phyloP scores from a whole-genome alignment of 1,140 invertebrate species.

The Panulirus ornatus region DNA sequence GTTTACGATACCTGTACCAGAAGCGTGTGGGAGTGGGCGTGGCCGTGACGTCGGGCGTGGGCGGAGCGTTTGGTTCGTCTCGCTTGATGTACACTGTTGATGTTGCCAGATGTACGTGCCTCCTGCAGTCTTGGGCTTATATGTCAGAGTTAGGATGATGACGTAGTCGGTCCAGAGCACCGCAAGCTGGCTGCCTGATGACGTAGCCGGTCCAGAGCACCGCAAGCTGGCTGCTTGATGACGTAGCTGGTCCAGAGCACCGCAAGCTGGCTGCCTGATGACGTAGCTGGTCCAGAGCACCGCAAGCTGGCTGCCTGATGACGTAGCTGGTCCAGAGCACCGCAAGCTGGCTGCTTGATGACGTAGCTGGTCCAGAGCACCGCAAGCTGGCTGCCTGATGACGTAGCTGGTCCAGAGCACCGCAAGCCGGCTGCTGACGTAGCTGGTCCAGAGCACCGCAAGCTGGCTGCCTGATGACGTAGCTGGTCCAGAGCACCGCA shows the following conservation, averaged over 20 bases:
- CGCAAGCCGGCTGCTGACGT: neutral
- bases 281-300: neutral
- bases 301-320: neutral
- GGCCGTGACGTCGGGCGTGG: neutral
- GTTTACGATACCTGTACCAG: too few species aligned
- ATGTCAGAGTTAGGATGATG: neutral
- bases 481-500: too few species aligned
- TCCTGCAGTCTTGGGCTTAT: neutral
- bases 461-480: neutral
- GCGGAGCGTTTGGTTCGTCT: conserved; percentile 1
- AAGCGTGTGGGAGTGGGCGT: conserved; percentile 8
- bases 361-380: neutral
- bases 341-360: too few species aligned
- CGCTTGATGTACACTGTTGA: neutral
- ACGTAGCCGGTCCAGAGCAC: neutral
- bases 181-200: neutral
- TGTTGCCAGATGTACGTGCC: neutral
- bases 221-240: neutral
- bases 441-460: neutral
- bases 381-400: neutral
- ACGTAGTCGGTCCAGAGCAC: neutral
- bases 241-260: too few species aligned
- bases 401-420: too few species aligned
- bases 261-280: too few species aligned
- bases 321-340: too few species aligned